phyloP scores from a whole-genome alignment of 2,113 vertebrate genomes.

The Dipodomys spectabilis region DNA sequence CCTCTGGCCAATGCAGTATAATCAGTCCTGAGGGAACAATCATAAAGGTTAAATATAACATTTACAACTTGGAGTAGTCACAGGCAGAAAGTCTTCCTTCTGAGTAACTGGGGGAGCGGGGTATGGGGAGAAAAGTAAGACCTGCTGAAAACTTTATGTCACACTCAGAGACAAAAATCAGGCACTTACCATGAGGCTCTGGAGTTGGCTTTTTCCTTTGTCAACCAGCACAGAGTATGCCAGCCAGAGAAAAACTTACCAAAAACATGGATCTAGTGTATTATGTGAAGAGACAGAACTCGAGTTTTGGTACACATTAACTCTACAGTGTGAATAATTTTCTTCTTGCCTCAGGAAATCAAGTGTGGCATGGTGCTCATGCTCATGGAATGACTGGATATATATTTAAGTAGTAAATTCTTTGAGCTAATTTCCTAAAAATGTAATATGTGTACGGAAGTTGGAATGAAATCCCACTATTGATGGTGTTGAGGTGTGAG shows the following conservation, averaged over 20 bases:
- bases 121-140: neutral
- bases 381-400: neutral
- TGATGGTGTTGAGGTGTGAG: neutral
- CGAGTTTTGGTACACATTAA: neutral
- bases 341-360: slow-evolving; percentile 20
- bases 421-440: neutral
- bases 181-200: neutral
- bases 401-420: neutral
- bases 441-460: neutral
- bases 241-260: neutral
- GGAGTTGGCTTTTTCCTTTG: neutral
- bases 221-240: neutral
- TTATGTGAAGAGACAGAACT: neutral
- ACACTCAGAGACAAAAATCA: neutral
- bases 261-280: neutral
- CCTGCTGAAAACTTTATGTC: neutral
- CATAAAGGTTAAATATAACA: slow-evolving; percentile 58
- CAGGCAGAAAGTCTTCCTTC: neutral
- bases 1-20: slow-evolving; percentile 3
- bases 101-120: neutral
- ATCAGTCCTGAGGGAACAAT: neutral
- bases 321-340: neutral
- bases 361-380: neutral
- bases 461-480: neutral
- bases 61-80: neutral